phyloP scores from a whole-genome alignment of 2,888 invertebrate species.

The Melanostoma scalare region DNA sequence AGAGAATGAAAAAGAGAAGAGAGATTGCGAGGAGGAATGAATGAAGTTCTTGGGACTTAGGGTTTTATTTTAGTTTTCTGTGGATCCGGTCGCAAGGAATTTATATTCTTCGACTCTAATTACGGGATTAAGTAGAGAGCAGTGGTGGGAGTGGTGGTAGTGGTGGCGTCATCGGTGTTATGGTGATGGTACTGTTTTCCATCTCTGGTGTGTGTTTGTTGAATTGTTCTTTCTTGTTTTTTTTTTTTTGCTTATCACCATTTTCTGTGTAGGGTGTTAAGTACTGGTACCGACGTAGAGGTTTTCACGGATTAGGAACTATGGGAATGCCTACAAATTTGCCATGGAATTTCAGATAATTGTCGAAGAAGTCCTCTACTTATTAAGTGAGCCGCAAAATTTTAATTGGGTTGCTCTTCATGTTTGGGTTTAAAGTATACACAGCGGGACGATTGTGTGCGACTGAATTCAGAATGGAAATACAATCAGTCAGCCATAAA shows the following conservation, averaged over 20 bases:
- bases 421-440: conserved; percentile 9
- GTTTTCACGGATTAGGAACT: conserved; percentile 27
- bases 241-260: conserved; percentile 26
- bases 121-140: conserved; percentile 55
- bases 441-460: conserved; percentile 8
- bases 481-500: conserved; percentile 49
- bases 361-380: conserved; percentile 20
- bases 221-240: conserved; percentile 3
- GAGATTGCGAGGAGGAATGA: conserved; percentile 20
- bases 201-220: conserved; percentile 1
- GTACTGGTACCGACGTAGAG: conserved; percentile 20
- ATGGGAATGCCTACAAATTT: conserved; percentile 17
- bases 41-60: conserved; percentile 25
- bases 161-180: not conserved
- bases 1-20: too few species aligned
- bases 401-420: conserved; percentile 51
- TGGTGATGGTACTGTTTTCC: not conserved
- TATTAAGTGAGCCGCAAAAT: conserved; percentile 58
- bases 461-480: conserved; percentile 12
- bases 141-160: not conserved
- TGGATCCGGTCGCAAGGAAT: conserved; percentile 48
- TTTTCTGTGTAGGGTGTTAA: conserved; percentile 28
- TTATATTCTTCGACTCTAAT: conserved; percentile 71
- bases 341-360: conserved; percentile 32
- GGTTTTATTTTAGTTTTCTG: conserved; percentile 57